Percentiles rank a stretch among this genome's conserved stretches.
Conservation (phyloP, 2,888 invertebrate species). For the Pollenia labialis region DNA sequence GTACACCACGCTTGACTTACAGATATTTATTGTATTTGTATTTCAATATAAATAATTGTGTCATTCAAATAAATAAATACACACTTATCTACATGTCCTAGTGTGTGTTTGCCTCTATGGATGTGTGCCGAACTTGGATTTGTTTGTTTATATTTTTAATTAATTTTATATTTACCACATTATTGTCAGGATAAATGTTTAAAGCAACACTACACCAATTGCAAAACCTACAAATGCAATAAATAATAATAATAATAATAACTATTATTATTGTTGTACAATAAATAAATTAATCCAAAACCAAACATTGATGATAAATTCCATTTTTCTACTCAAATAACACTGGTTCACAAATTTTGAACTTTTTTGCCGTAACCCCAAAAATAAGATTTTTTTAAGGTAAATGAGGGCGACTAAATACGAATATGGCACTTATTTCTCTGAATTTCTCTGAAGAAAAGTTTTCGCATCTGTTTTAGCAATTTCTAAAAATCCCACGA, state of each 20-base stretch:
- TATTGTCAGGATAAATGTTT: constrained; percentile 45
- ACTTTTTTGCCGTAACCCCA: too few species aligned
- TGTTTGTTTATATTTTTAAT: constrained; percentile 45
- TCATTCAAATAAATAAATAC: not conserved
- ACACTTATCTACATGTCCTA: not conserved
- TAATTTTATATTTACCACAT: constrained; percentile 46
- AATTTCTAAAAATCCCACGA: too few species aligned
- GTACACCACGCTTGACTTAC: too few species aligned
- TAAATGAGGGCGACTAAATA: too few species aligned
- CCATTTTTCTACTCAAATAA: not conserved
- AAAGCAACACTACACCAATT: not conserved
- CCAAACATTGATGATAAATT: constrained; percentile 6
- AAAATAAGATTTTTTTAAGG: too few species aligned
- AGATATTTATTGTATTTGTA: not conserved
- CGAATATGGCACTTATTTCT: too few species aligned
- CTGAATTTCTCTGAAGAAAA: too few species aligned
- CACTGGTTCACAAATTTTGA: too few species aligned
- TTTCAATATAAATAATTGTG: not conserved
- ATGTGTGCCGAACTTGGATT: not conserved
- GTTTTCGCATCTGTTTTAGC: too few species aligned
- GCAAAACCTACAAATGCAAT: not conserved
- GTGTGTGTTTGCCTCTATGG: not conserved
- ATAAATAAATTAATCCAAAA: constrained; percentile 30
- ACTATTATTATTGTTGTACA: not conserved
- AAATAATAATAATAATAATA: constrained; percentile 12